Evolutionary conservation across 2,113 vertebrate genomes (phyloP), one percentile per base, ranked within the genome.

Genomic region (Ceyx cyanopectus): DNA sequence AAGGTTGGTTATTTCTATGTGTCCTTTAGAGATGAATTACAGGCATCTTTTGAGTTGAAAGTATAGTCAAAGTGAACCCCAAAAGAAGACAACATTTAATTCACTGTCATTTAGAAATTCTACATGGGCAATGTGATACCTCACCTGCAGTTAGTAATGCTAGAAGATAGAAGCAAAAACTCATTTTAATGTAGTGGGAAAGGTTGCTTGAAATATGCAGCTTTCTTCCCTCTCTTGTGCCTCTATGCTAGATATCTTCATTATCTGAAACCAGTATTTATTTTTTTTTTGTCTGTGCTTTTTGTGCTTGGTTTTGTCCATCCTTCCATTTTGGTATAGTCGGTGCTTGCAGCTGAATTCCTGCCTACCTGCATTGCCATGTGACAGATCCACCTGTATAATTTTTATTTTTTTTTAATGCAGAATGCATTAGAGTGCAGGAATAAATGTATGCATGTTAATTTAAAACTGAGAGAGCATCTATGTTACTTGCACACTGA

Each of bases 321-420:
- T 58, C 24, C 27, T 79, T 85, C 29, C 21, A 23, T 94, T 93
- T 74, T 80, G 17, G 13, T 78, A 34, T 68, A 58, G 24, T 76
- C 46, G 69, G 23, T 66, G 41, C 45, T 90, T 86, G 79, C 70
- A 83, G 65, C 57, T 88, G 51, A 84, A 82, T 92, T 92, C 51
- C 62, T 91, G 66, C 65, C 46, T 93, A 26, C 58, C 29, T 88
- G 67, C 62, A 90, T 60, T 87, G 29, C 8, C 8, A 65, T 19
- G 45, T 84, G 69, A 76, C n/a, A 88, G 67, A 90, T 80, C n/a
- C 13, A 80, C 41, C 37, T 65, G 5, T 61, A 5, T 60, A 83
- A 19, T 73, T 26, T 24, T 51, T 51, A 23, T 37, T 27, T 40
- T 60, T 45, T 32, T 32, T 90, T 45, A 73, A 26, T 87, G 9